These are phyloP conservation scores for Drosophila mayri DNA, from an alignment of 1,140 invertebrate genomes.

Conservation along the genomic window DNA sequence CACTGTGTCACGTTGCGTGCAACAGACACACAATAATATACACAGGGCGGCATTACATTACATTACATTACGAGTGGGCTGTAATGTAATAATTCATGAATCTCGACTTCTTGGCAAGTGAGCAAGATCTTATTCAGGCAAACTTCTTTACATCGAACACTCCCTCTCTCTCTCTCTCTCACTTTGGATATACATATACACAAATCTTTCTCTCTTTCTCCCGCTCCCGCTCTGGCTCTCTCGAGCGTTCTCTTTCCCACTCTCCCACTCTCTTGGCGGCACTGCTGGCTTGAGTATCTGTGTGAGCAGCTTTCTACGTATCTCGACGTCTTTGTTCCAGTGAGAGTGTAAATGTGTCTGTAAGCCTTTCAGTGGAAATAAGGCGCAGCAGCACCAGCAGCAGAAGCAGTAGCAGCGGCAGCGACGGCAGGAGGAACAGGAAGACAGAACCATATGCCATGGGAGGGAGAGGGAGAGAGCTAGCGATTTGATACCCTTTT, in stretches of 20 bases:
- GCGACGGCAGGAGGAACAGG: constrained; percentile 21
- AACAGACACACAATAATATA: constrained; percentile 9
- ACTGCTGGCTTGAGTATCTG: background rate
- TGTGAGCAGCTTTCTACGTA: constrained; percentile 39
- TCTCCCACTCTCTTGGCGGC: constrained; percentile 4
- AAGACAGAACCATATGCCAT: constrained; percentile 31
- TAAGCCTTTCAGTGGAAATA: constrained; percentile 68
- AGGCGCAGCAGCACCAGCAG: constrained; percentile 52
- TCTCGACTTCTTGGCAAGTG: constrained; percentile 48
- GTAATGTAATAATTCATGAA: constrained; percentile 39
- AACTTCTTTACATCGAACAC: constrained; percentile 40
- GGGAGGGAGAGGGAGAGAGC: constrained; percentile 1
- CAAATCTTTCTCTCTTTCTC: constrained; percentile 7
- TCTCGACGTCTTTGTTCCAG: constrained; percentile 30
- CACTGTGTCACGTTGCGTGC: constrained; percentile 15
- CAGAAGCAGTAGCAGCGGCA: constrained; percentile 6
- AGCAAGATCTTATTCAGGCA: constrained; percentile 44
- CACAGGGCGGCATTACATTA: constrained; percentile 9
- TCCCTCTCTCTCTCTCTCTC: constrained; percentile 28
- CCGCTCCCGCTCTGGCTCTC: constrained; percentile 1
- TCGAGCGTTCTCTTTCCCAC: background rate
- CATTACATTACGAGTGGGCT: constrained; percentile 4
- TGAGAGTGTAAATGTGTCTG: constrained; percentile 23
- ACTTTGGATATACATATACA: background rate
- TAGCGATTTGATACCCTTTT: constrained; percentile 13